Conservation (phyloP, 1,140 invertebrate genomes). For the Dryas iulia region DNA sequence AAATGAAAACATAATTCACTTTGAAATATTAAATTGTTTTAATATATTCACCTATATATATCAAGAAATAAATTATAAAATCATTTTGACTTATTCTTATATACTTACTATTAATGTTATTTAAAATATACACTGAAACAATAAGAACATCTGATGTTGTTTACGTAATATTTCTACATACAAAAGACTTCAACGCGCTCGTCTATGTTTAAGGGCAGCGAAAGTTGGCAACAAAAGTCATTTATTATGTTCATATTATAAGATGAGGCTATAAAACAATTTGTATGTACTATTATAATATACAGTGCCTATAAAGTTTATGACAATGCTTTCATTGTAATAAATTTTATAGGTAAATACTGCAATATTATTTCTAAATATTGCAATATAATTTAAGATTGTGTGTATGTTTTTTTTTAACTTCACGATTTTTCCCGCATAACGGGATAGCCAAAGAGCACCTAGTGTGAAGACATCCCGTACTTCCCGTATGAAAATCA, state of each 20-base stretch:
- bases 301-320: not conserved
- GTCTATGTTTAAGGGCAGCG: not conserved
- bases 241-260: not conserved
- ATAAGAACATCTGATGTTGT: not conserved
- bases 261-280: no score
- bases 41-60: not conserved
- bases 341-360: no score
- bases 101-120: not conserved
- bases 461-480: no score
- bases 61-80: not conserved
- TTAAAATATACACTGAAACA: not conserved
- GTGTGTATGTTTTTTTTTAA: no score
- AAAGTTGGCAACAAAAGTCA: not conserved
- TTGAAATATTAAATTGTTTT: no score
- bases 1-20: no score
- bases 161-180: not conserved
- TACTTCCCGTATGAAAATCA: no score
- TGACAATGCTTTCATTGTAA: no score
- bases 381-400: not conserved
- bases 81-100: not conserved
- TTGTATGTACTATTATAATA: not conserved
- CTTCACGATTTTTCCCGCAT: no score
- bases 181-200: slow-evolving; percentile 1
- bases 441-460: no score
- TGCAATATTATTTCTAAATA: not conserved